Percentiles rank a stretch among this genome's conserved stretches.
Conservation (phyloP, 2,888 invertebrate species). For the Plebejus anna region DNA sequence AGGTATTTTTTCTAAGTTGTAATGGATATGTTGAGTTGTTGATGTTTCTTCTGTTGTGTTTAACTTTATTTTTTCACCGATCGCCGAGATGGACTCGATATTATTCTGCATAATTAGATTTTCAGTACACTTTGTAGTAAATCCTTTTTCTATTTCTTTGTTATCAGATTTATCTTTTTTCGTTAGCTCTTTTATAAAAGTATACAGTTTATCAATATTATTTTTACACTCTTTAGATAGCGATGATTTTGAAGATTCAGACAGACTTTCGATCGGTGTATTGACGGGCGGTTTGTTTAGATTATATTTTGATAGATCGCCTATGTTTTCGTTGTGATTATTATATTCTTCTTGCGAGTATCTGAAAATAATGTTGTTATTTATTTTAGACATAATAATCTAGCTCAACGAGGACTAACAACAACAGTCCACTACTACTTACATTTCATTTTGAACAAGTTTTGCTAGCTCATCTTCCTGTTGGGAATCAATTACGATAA, state of each 20-base stretch:
- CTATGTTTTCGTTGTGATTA: background rate
- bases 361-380: background rate
- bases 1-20: background rate
- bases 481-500: background rate
- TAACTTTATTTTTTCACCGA: too few relatives aligned
- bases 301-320: constrained; percentile 23
- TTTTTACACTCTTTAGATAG: constrained; percentile 56
- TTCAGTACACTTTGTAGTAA: constrained; percentile 22
- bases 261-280: constrained; percentile 31
- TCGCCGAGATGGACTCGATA: background rate
- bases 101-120: constrained; percentile 6
- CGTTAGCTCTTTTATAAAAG: constrained; percentile 56
- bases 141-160: constrained; percentile 40
- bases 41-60: background rate
- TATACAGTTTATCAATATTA: constrained; percentile 67
- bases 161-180: constrained; percentile 43
- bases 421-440: background rate
- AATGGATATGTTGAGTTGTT: background rate
- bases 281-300: constrained; percentile 42
- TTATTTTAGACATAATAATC: background rate
- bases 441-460: background rate
- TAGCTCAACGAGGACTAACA: background rate
- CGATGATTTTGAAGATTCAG: constrained; percentile 32
- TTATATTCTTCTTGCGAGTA: background rate
- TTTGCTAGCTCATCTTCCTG: background rate